Conservation (phyloP, 2,888 invertebrate species). For the Rhabditoides inermis region DNA sequence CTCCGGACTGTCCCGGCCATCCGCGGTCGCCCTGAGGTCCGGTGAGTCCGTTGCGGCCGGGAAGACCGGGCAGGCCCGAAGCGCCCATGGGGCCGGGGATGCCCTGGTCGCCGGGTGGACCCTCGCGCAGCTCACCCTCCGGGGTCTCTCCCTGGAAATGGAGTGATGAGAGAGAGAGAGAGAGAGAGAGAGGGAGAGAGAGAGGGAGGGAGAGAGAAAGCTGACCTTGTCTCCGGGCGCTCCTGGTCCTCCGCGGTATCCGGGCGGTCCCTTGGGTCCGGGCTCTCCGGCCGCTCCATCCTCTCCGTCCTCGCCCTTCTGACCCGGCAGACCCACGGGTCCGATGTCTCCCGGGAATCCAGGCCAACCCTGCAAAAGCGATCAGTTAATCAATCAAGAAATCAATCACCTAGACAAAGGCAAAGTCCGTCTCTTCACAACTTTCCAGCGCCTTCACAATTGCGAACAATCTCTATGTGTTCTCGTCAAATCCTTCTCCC, state of each 20-base stretch:
- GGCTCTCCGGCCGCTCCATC: constrained; percentile 49
- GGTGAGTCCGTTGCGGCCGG: constrained; percentile 22
- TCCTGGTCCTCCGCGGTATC: constrained; percentile 46
- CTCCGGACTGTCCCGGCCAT: constrained; percentile 46
- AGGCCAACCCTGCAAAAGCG: constrained; percentile 50
- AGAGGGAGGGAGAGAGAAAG: too few relatives aligned
- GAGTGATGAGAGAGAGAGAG: too few relatives aligned
- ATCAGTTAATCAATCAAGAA: too few relatives aligned
- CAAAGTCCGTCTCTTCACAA: too few relatives aligned
- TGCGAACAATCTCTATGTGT: too few relatives aligned
- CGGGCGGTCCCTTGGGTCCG: constrained; percentile 39
- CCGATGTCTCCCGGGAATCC: constrained; percentile 52
- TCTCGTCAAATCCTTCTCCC: too few relatives aligned
- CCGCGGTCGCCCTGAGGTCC: constrained; percentile 26
- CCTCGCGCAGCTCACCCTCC: constrained; percentile 30
- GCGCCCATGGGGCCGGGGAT: constrained; percentile 50
- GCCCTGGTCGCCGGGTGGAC: constrained; percentile 51
- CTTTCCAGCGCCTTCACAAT: too few relatives aligned
- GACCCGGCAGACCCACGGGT: constrained; percentile 44
- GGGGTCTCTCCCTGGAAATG: constrained; percentile 16
- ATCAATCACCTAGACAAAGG: too few relatives aligned
- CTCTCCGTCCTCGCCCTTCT: constrained; percentile 49
- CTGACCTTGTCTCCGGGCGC: constrained; percentile 52
- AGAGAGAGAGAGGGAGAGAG: too few relatives aligned
- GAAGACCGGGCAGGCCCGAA: constrained; percentile 47